Evolutionary conservation across 2,888 invertebrate genomes (phyloP), one percentile per base, ranked within the genome.

Genomic region (Gnatocerus cornutus): DNA sequence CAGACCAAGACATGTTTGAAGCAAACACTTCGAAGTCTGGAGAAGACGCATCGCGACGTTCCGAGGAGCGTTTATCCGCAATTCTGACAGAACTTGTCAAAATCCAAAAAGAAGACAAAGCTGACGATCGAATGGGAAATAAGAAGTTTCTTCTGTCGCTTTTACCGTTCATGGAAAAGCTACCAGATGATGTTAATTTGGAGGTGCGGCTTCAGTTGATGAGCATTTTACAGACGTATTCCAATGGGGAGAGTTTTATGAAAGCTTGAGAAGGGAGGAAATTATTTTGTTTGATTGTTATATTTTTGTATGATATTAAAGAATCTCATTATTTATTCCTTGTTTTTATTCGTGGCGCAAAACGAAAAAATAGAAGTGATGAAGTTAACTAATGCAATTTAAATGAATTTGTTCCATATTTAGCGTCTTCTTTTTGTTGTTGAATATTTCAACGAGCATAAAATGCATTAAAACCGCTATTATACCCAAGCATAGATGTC

Each of bases 151-250:
- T 81, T 12, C 30, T 81, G 55, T 81, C 80, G 1, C 64, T 81
- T 59, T 69, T 80, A 50, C 81, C 81, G 3, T 81, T 81, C 62
- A 75, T 81, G 78, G 76, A 75, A 53, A 79, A 77, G 50, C 67
- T 81, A 64, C 77, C 80, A 0, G 80, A 81, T 55, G 80, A 81
- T 68, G 78, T 80, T 1, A 81, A 81, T 71, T 73, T 81, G 56
- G 79, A 81, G 67, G 80, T 81, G 9, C 69, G 80, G 45, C 71
- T 81, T 62, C 79, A 80, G 65, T 64, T 80, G 66, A 75, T 80
- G 79, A 80, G 77, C 45, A 77, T 81, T 0, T 45, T 81, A 21
- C 79, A 80, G 59, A 76, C 64, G 46, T 75, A 74, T 27, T 65
- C 67, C 2, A 66, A 37, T 37, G 71, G 71, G n/a, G 71, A 71